A percentile compares a stretch with the other conserved stretches of the same genome.
Evolutionary conservation across 2,113 vertebrate species (phyloP).

Genomic region (Alexandromys fortis): DNA sequence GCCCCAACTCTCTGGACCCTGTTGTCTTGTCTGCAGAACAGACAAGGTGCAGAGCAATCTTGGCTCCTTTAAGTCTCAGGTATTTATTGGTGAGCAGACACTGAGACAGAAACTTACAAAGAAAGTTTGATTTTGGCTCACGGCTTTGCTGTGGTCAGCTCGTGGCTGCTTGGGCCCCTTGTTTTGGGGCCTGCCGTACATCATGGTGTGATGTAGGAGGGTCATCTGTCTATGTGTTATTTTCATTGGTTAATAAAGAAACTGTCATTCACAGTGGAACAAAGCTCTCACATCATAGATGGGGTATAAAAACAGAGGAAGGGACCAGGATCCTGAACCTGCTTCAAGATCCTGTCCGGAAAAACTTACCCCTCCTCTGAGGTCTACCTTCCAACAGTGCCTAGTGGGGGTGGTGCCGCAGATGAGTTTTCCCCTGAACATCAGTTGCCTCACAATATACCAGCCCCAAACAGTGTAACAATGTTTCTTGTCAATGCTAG

Average conservation of each 20-base stretch:
- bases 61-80: neutral
- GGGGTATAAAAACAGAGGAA: neutral
- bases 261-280: neutral
- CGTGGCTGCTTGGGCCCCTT: neutral
- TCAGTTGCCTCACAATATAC: neutral
- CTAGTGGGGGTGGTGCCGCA: neutral
- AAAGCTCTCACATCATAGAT: neutral
- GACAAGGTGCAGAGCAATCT: neutral
- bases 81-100: neutral
- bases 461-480: neutral
- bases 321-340: neutral
- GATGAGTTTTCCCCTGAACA: neutral
- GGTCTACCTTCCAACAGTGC: neutral
- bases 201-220: no score
- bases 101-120: neutral
- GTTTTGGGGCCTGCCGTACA: neutral
- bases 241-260: no score
- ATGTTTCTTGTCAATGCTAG: neutral
- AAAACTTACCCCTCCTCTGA: neutral
- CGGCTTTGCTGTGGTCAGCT: neutral
- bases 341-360: neutral
- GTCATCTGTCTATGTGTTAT: no score
- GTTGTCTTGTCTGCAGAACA: neutral
- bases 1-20: neutral
- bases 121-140: neutral